phyloP scores from a whole-genome alignment of 2,888 invertebrate genomes.

The Napeogenes inachia region DNA sequence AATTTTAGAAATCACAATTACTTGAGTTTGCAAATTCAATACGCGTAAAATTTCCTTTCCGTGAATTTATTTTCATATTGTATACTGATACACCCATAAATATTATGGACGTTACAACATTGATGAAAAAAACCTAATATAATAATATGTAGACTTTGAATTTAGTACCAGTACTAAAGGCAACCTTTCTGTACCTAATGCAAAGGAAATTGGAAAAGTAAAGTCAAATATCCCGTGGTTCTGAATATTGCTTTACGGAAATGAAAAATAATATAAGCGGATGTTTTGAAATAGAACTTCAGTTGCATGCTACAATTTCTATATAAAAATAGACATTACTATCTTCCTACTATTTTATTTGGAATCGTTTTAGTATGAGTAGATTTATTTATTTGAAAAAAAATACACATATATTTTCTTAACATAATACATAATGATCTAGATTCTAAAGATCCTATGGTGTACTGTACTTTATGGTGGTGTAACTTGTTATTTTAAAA shows the following conservation, averaged over 20 bases:
- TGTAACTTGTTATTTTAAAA: too few species aligned
- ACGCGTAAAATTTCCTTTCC: too few species aligned
- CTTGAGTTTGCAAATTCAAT: too few species aligned
- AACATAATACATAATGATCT: too few species aligned
- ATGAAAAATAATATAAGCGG: conserved; percentile 49
- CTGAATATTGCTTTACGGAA: conserved; percentile 62
- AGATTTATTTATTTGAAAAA: too few species aligned
- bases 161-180: conserved; percentile 16
- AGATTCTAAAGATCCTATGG: too few species aligned
- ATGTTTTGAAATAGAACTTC: conserved; percentile 22
- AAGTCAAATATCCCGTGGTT: conserved; percentile 57
- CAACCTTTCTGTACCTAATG: conserved; percentile 42
- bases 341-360: not conserved
- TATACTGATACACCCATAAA: too few species aligned
- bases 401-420: too few species aligned
- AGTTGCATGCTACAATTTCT: conserved; percentile 8
- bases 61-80: too few species aligned
- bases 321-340: not conserved
- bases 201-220: conserved; percentile 66
- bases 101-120: not conserved
- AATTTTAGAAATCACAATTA: too few species aligned
- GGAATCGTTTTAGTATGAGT: not conserved
- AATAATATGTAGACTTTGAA: not conserved
- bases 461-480: too few species aligned
- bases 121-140: not conserved